These are phyloP conservation scores for Globicephala melas DNA, from an alignment of 2,113 vertebrate genomes.

Conservation along the genomic window DNA sequence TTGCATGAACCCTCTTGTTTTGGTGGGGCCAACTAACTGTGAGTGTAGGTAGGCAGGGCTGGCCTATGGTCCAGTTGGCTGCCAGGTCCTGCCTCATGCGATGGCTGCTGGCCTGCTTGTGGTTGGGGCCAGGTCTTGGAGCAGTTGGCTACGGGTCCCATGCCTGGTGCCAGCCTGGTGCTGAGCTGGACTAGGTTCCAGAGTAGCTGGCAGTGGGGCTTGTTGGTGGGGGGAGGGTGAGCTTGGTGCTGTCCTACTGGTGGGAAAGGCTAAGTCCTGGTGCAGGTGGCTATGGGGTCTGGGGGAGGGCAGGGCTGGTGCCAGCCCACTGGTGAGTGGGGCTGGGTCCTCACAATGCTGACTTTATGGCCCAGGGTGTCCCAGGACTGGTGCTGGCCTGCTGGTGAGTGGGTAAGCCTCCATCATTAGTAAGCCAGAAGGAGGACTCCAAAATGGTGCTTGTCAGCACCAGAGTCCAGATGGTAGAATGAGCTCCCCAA, in stretches of 20 bases:
- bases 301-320: not conserved
- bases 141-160: not conserved
- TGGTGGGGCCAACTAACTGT: accelerated
- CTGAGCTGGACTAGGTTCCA: not conserved
- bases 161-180: not conserved
- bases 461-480: not conserved
- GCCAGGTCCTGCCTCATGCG: not conserved
- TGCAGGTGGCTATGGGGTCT: not conserved
- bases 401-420: too few relatives aligned
- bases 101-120: not conserved
- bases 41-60: not conserved
- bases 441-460: too few relatives aligned
- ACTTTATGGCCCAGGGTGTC: not conserved
- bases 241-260: not conserved
- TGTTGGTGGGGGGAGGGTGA: not conserved
- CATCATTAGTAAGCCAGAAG: too few relatives aligned
- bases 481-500: not conserved
- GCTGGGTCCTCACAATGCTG: not conserved
- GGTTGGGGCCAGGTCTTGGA: not conserved
- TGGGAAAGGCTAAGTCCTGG: not conserved
- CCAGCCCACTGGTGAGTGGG: not conserved
- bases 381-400: not conserved
- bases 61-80: not conserved
- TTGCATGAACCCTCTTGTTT: not conserved
- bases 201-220: not conserved